These are phyloP conservation scores for Ophraella communa DNA, from an alignment of 2,888 invertebrate species.

Conservation along the genomic window DNA sequence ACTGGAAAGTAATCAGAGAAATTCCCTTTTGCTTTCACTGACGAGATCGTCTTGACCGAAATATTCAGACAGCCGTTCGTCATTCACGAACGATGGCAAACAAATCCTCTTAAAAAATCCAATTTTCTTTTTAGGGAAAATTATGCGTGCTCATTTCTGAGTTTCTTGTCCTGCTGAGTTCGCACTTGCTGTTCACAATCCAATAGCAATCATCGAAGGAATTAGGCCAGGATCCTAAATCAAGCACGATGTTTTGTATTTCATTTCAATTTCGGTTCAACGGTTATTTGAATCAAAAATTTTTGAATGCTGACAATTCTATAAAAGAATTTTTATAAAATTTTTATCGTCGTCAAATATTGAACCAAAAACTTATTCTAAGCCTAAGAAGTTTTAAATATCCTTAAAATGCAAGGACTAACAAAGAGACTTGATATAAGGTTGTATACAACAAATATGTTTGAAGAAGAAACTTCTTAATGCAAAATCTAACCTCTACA, in stretches of 20 bases:
- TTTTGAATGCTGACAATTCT: too few relatives aligned
- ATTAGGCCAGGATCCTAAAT: background rate
- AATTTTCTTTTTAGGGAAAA: constrained; percentile 16
- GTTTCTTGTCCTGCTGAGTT: constrained; percentile 38
- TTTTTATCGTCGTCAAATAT: too few relatives aligned
- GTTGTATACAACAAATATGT: too few relatives aligned
- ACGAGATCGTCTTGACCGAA: constrained; percentile 7
- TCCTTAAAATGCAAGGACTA: too few relatives aligned
- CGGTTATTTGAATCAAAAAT: too few relatives aligned
- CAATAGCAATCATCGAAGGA: background rate
- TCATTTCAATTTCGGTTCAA: background rate
- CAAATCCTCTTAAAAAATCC: constrained; percentile 21
- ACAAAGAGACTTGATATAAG: too few relatives aligned
- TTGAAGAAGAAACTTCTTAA: too few relatives aligned
- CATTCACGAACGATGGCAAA: constrained; percentile 1
- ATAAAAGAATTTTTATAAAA: too few relatives aligned
- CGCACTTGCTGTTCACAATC: constrained; percentile 41
- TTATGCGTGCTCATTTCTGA: constrained; percentile 29
- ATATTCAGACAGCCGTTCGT: constrained; percentile 1
- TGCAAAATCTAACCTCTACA: too few relatives aligned
- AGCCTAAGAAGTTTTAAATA: too few relatives aligned
- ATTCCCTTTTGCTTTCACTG: background rate
- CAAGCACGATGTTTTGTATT: background rate
- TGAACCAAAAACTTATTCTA: too few relatives aligned
- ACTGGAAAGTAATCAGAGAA: background rate